A percentile compares a stretch with the other conserved stretches of the same genome.
These are phyloP conservation scores for Arnoldichthys spilopterus DNA, from an alignment of 2,797 vertebrate species.

Conservation along the genomic window DNA sequence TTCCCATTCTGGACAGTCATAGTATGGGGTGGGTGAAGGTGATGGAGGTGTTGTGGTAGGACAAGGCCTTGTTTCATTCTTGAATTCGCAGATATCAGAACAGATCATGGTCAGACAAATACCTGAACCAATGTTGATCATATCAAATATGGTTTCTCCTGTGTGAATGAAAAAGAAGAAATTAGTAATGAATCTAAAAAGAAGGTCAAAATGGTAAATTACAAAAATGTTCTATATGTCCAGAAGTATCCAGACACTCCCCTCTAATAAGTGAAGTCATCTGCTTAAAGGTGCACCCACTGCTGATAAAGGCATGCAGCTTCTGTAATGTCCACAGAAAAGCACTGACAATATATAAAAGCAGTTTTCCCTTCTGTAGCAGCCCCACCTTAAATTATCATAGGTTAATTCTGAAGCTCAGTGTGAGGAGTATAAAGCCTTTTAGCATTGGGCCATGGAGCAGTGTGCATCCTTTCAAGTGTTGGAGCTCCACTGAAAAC, in stretches of 20 bases:
- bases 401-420: too few species aligned
- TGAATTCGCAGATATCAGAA: conserved; percentile 68
- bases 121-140: conserved; percentile 63
- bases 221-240: neutral
- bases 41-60: neutral
- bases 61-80: conserved; percentile 61
- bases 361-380: too few species aligned
- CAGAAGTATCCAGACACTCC: neutral
- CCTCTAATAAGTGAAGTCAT: neutral
- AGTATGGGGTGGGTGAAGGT: conserved; percentile 25
- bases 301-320: neutral
- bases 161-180: neutral
- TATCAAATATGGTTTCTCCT: conserved; percentile 65
- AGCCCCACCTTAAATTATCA: too few species aligned
- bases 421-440: too few species aligned
- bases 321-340: neutral
- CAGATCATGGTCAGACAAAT: conserved; percentile 73
- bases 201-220: neutral
- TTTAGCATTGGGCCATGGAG: too few species aligned
- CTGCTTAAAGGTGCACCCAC: neutral
- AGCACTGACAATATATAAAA: neutral
- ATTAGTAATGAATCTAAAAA: neutral
- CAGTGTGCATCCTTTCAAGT: too few species aligned
- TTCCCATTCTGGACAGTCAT: conserved; percentile 70
- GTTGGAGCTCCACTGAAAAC: too few species aligned